Base-by-base conservation (phyloP, 2,113 vertebrate genomes). In the Sitta europaea region DNA sequence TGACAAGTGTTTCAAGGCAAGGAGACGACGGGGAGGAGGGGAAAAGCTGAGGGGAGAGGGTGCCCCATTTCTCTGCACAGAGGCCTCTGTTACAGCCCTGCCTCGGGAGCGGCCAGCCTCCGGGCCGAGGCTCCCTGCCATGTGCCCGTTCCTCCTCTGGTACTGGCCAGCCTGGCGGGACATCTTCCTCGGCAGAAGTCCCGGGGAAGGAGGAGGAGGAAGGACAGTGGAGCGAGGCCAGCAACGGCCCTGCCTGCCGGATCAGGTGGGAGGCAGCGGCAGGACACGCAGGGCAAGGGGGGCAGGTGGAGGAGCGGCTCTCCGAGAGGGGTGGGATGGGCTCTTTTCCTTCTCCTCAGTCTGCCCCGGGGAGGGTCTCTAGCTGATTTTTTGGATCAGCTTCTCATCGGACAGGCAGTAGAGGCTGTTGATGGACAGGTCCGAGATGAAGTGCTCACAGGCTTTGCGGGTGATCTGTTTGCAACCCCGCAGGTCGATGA, bases 381-480 rank as follows among this genome's bases (percentile, higher is more conserved):
- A 99, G 94, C 99, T 99, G 98, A 99, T 99, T 98, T 99, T 98
- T 98, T 99, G 99, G 97, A 99, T 99, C 97, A 99, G 98, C 97
- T 99, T 99, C 97, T 99, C 99, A n/a, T 99, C 99, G 14, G 99
- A 99, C 92, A 99, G 98, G 98, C 99, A 99, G 98, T 99, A 99
- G 97, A 99, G 99, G 90, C 98, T 98, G 97, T 99, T 99, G 98
- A 99, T 99, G 27, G 99, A 99, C 97, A 99, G 98, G 98, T 99
- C 99, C 31, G 99, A 99, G 98, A 99, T 99, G 97, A 99, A 99
- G 93, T 98, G 98, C 98, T 99, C 99, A 15, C 99, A 99, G 92
- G 99, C 99, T 97, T 99, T 98, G 73, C 99, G 98, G 72, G 99
- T 98, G 91, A 99, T 99, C 48, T 99, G 98, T 98, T 99, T 99